These are phyloP conservation scores for Eucera pruinosa DNA, from an alignment of 2,888 invertebrate genomes.

Conservation along the genomic window DNA sequence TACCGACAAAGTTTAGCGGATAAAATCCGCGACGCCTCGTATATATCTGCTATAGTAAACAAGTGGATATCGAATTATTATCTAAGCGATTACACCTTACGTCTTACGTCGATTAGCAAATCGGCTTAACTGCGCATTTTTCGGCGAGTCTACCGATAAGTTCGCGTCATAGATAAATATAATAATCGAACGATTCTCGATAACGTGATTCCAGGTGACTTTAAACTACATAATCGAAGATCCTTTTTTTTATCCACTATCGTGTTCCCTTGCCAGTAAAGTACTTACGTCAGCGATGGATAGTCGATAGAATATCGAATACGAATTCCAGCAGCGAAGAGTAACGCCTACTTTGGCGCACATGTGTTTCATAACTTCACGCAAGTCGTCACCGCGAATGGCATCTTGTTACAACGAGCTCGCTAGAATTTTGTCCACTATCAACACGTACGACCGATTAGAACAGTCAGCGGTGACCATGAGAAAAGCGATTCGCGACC, in stretches of 20 bases:
- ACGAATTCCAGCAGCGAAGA: conserved; percentile 49
- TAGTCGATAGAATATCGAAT: conserved; percentile 28
- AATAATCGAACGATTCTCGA: neutral
- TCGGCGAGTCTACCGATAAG: neutral
- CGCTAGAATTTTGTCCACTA: conserved; percentile 56
- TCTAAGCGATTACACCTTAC: too few species aligned
- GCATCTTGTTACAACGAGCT: conserved; percentile 62
- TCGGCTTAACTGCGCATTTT: neutral
- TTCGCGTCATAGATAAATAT: neutral
- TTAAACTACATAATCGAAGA: conserved; percentile 21
- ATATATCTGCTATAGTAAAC: too few species aligned
- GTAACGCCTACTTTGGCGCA: conserved; percentile 56
- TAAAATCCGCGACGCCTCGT: too few species aligned
- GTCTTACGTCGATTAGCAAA: too few species aligned
- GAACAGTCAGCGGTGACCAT: neutral
- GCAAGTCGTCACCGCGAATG: conserved; percentile 65
- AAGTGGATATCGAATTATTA: too few species aligned
- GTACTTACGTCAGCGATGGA: conserved; percentile 20
- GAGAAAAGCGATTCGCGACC: conserved; percentile 4
- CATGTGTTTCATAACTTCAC: conserved; percentile 70
- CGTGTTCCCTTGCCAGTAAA: conserved; percentile 38
- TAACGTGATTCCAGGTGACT: conserved; percentile 28
- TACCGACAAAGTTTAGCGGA: too few species aligned
- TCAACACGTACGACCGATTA: conserved; percentile 42
- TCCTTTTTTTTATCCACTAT: conserved; percentile 44